Percentiles rank a stretch among this genome's conserved stretches.
Evolutionary conservation across 2,797 vertebrate species (phyloP).

Genomic region (Galagoides demidoff): DNA sequence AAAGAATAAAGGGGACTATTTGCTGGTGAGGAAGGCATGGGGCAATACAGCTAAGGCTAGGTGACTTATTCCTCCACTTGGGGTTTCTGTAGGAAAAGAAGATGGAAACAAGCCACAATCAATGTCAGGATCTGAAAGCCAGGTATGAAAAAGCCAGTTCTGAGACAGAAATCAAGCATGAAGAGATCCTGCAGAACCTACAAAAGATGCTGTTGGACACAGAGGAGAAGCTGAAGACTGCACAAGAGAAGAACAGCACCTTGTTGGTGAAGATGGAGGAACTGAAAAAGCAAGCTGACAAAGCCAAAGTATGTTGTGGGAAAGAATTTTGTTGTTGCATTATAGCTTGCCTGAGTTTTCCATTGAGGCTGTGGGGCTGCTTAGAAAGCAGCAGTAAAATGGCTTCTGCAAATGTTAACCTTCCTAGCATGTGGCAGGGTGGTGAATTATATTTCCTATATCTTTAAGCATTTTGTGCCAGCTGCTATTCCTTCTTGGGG

Average conservation of each 20-base stretch:
- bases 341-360: rapidly evolving
- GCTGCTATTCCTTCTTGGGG: background rate
- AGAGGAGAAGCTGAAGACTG: conserved; percentile 86
- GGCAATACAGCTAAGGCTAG: rapidly evolving
- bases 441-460: background rate
- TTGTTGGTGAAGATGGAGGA: conserved; percentile 89
- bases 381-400: background rate
- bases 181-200: conserved; percentile 85
- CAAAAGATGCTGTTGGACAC: conserved; percentile 85
- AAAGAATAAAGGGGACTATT: rapidly evolving
- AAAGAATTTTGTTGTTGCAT: rapidly evolving
- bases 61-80: background rate
- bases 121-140: conserved; percentile 88
- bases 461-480: background rate
- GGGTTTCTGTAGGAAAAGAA: conserved; percentile 89
- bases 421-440: background rate
- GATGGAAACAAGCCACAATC: conserved; percentile 85
- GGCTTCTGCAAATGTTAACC: background rate
- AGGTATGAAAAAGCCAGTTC: conserved; percentile 89
- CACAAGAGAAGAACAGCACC: conserved; percentile 85
- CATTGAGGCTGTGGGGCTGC: background rate
- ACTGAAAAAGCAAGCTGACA: conserved; percentile 90
- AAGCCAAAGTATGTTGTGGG: conserved; percentile 89
- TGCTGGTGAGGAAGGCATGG: background rate
- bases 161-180: conserved; percentile 86